Base-by-base conservation (phyloP, 2,888 invertebrate genomes). In the Brachyopa scutellaris region DNA sequence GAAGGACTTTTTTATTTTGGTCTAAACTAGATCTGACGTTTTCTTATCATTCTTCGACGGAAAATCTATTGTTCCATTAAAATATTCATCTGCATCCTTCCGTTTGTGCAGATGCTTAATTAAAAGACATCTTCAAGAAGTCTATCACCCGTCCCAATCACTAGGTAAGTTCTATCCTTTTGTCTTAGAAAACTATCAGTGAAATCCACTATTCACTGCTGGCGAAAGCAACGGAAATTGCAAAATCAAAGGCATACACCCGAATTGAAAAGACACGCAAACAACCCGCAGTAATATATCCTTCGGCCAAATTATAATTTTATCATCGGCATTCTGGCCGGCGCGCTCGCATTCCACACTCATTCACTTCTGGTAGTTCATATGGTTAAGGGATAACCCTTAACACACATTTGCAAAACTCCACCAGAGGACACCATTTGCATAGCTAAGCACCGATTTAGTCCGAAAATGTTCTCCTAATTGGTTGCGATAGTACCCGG, bases 401-500 rank as follows among this genome's bases (percentile, higher is more conserved):
- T 69, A 55, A 51, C 55, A 66, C 55, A 66, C 70, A 78, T 84
- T 36, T 38, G 64, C 29, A 45, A 57, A 49, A n/a, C n/a, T n/a
- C n/a, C 19, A 73, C 67, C 55, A 19, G 36, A 84, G 78, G 84
- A 84, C 84, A 85, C 85, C 87, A 89, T 89, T 89, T 88, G 88
- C 88, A 90, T 89, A 86, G 87, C 86, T 85, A 86, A 86, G 86
- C 86, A 86, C 85, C 84, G 80, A 79, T 85, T 85, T 53, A 84
- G 80, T 84, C 72, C 66, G 70, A 84, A 84, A 85, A 85, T 85
- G 85, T 84, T 85, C 88, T 88, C 89, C 89, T 89, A 89, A 89
- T 89, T 89, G 89, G 89, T 89, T 90, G 87, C 88, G 88, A 90
- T 88, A 88, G 89, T 85, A 87, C 89, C 89, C 89, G 86, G 87